These are phyloP conservation scores for Xenentodon cancila DNA, from an alignment of 2,797 vertebrate species.

Conservation along the genomic window DNA sequence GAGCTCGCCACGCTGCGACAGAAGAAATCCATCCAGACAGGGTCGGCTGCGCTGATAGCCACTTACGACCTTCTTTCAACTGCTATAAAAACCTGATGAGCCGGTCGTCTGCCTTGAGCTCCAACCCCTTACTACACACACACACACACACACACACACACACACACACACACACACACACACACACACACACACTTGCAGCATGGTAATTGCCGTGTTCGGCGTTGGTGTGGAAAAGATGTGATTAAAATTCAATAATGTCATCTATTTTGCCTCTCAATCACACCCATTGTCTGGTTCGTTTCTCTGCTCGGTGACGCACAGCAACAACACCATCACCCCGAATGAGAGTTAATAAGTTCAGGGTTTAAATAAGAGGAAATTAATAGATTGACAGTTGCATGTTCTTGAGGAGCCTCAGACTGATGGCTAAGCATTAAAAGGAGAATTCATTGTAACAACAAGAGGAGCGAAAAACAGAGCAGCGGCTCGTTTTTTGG, in stretches of 20 bases:
- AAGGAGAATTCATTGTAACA: constrained; percentile 37
- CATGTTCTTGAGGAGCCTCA: constrained; percentile 41
- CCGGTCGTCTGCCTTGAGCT: constrained; percentile 57
- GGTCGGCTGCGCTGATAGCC: constrained; percentile 81
- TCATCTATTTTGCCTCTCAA: constrained; percentile 78
- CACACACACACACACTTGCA: constrained; percentile 29
- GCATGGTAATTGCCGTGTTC: constrained; percentile 79
- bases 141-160: constrained; percentile 30
- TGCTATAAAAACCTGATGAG: constrained; percentile 80
- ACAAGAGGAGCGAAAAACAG: constrained; percentile 15
- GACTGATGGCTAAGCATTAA: constrained; percentile 38
- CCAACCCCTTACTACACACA: constrained; percentile 53
- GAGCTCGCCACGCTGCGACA: constrained; percentile 70
- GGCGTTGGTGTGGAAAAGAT: constrained; percentile 62
- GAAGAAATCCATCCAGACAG: constrained; percentile 77
- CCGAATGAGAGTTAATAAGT: constrained; percentile 68
- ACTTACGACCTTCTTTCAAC: constrained; percentile 82
- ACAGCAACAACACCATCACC: constrained; percentile 63
- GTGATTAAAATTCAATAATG: constrained; percentile 83
- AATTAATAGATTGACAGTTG: constrained; percentile 54
- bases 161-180: too few relatives aligned
- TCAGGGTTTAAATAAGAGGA: constrained; percentile 65
- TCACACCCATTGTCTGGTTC: constrained; percentile 83
- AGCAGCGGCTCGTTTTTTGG: constrained; percentile 3
- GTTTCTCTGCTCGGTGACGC: constrained; percentile 65